Conservation (phyloP, 2,797 vertebrate species). For the Simalia tracyae region DNA sequence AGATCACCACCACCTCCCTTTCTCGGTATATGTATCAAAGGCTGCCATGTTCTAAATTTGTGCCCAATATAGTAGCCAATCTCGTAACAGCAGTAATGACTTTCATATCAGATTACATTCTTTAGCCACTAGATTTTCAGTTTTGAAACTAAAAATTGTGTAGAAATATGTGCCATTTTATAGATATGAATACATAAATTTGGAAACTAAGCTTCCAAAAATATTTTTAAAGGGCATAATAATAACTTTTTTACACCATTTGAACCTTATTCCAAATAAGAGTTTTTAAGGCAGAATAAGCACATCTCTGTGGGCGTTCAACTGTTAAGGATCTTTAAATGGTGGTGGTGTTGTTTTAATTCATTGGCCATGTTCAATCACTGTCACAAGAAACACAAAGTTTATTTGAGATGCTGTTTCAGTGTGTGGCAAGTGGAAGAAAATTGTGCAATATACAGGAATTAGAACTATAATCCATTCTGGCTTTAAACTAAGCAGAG, state of each 20-base stretch:
- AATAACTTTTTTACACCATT: not conserved
- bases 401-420: not conserved
- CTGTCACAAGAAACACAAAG: not conserved
- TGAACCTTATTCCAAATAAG: not conserved
- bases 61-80: not conserved
- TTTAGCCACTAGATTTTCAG: not conserved
- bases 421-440: not conserved
- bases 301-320: not conserved
- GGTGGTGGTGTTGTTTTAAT: not conserved
- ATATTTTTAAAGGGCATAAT: not conserved
- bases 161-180: not conserved
- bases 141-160: not conserved
- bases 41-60: slow-evolving; percentile 20
- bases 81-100: not conserved
- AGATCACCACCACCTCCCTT: slow-evolving; percentile 24
- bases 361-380: not conserved
- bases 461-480: not conserved
- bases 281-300: not conserved
- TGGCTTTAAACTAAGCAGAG: not conserved
- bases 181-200: not conserved
- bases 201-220: not conserved
- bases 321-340: not conserved
- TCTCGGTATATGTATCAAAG: slow-evolving; percentile 25
- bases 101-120: not conserved
- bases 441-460: not conserved